A percentile compares a stretch with the other conserved stretches of the same genome.
Conservation (phyloP, 2,113 vertebrate genomes). For the Cynocephalus volans region DNA sequence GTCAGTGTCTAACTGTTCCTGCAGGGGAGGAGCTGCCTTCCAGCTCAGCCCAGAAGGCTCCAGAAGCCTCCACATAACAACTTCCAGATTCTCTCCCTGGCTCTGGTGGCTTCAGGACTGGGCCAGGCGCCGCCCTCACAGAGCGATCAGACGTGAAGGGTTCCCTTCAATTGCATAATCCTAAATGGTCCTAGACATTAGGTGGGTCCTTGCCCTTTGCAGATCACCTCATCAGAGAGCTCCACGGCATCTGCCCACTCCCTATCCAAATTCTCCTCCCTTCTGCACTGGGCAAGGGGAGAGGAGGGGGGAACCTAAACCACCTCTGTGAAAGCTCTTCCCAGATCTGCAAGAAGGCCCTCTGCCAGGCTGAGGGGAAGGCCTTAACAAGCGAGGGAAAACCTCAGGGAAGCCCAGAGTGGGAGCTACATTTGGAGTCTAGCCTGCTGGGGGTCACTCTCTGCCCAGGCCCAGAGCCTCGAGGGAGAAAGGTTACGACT, state of each 20-base stretch:
- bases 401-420: not conserved
- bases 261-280: not conserved
- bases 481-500: not conserved
- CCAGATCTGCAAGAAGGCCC: not conserved
- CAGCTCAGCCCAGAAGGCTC: not conserved
- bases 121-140: not conserved
- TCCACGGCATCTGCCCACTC: not conserved
- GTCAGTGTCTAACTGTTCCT: not conserved
- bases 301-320: no score
- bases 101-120: not conserved
- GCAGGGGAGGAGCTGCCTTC: not conserved
- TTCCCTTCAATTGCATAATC: not conserved
- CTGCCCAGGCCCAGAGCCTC: not conserved
- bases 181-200: not conserved
- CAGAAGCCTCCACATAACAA: not conserved
- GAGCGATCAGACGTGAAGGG: not conserved
- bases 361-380: not conserved
- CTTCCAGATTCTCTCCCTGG: no score
- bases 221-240: not conserved
- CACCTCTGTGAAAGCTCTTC: not conserved
- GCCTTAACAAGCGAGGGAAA: not conserved
- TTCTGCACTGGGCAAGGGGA: no score
- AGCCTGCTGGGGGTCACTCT: no score
- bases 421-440: not conserved
- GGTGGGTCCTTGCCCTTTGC: not conserved